These are phyloP conservation scores for Pseudorhiza aurosa DNA, from an alignment of 30 jellyfish, hydroid and myxozoan species.

Conservation along the genomic window DNA sequence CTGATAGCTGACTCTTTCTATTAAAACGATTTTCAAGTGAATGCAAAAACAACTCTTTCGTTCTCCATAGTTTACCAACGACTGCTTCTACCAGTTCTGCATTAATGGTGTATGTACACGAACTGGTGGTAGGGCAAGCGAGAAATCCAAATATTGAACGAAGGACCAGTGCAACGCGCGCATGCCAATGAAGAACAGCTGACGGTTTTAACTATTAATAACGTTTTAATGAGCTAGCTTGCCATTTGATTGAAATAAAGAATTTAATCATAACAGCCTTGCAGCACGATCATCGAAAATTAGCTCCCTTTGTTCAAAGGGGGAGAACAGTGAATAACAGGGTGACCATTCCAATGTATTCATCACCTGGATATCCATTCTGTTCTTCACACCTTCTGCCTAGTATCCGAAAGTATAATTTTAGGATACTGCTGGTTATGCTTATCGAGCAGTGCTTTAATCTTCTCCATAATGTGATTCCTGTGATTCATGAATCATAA, in stretches of 20 bases:
- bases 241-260: neutral
- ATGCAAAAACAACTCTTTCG: neutral
- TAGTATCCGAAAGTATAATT: no score
- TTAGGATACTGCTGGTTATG: no score
- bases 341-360: no score
- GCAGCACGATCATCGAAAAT: no score
- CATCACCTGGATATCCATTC: no score
- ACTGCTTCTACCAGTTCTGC: slow-evolving; percentile 21
- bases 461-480: no score
- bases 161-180: slow-evolving; percentile 40
- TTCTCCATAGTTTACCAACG: neutral
- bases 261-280: no score
- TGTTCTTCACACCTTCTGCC: no score
- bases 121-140: slow-evolving; percentile 46
- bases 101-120: slow-evolving; percentile 22
- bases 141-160: slow-evolving; percentile 41
- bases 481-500: no score
- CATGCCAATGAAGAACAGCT: slow-evolving; percentile 5
- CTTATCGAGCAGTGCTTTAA: no score
- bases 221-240: slow-evolving; percentile 16
- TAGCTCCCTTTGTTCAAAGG: no score
- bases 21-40: neutral
- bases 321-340: no score
- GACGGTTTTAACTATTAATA: slow-evolving; percentile 10
- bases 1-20: neutral